These are phyloP conservation scores for Hoplostethus mediterraneus DNA, from an alignment of 2,797 vertebrate genomes.

Conservation along the genomic window DNA sequence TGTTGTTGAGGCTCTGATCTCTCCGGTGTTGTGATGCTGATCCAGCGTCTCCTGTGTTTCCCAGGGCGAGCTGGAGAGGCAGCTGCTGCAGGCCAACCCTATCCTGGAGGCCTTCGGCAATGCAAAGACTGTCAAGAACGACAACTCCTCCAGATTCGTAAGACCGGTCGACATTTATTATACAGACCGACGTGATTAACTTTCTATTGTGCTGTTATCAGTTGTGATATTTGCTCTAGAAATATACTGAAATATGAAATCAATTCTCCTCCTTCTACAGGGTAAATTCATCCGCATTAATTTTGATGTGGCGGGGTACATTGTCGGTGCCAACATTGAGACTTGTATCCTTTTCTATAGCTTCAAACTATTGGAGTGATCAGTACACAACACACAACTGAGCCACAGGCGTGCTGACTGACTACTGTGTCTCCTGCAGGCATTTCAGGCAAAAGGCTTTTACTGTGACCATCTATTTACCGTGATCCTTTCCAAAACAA, in stretches of 20 bases:
- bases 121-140: constrained; percentile 93
- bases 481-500: neutral
- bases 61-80: constrained; percentile 92
- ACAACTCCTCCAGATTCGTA: constrained; percentile 94
- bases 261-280: constrained; percentile 68
- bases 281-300: constrained; percentile 97
- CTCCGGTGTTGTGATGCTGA: constrained; percentile 35
- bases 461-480: neutral
- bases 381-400: neutral
- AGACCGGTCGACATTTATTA: constrained; percentile 54
- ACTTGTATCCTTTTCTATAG: constrained; percentile 90
- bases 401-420: too few species aligned
- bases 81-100: constrained; percentile 93
- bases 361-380: constrained; percentile 4
- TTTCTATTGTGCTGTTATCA: neutral
- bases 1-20: constrained; percentile 16
- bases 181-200: neutral
- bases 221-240: neutral
- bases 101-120: constrained; percentile 93
- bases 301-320: constrained; percentile 93
- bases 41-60: constrained; percentile 48
- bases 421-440: too few species aligned
- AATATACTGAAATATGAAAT: constrained; percentile 26
- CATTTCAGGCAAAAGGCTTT: neutral
- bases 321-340: constrained; percentile 95